Conservation (phyloP, 2,113 vertebrate genomes). For the Macaca fascicularis region T2T-MFA8v1.1 NC_088379.1:92099501-92100000, state of each 20-base stretch:
- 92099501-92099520: background rate
- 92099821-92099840: background rate
- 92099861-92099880: background rate
- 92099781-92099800: background rate
- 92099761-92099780: background rate
- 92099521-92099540: conserved; percentile 10
- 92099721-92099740: background rate
- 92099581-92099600: background rate
- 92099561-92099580: background rate
- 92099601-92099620: background rate
- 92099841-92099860: background rate
- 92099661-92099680: background rate
- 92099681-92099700: background rate
- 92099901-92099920: too few species aligned
- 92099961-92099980: conserved; percentile 12
- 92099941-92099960: background rate
- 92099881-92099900: background rate
- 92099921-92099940: background rate
- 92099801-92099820: conserved; percentile 38
- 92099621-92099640: background rate
- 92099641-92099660: conserved; percentile 15
- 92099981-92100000: background rate
- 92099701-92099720: background rate
- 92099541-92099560: background rate
- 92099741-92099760: background rate